Base-by-base conservation (phyloP, 2,888 invertebrate genomes). In the Limnephilus lunatus region DNA sequence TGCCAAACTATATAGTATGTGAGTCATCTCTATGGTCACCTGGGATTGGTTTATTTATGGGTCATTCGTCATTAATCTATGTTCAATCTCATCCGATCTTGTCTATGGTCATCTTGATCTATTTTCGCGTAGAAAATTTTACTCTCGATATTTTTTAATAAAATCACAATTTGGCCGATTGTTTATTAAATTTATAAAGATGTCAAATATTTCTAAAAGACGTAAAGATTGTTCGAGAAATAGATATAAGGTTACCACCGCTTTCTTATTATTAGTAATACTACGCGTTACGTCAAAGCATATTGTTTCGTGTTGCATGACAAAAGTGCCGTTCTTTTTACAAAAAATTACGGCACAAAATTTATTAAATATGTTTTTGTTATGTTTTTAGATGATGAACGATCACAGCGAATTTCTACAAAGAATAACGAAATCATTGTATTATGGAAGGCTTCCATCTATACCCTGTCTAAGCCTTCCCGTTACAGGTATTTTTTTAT, bases 391-490 rank as follows among this genome's bases (percentile, higher is more conserved):
- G 97, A 96, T 95, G 92, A 96, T 97, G 95, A 97, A 97, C 68
- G 97, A 97, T 94, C 98, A 98, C 95, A 97, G 97, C 93, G 97
- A 97, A 94, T 98, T 99, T 94, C 96, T 98, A 94, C 97, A 97
- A 94, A 96, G 99, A 94, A 98, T 99, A 94, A 97, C 97, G 31
- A 99, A 99, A 95, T 98, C 98, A 3, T 96, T 99, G 90, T 99
- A 99, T 95, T 99, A 98, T 95, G 98, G 98, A 92, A 97, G 97
- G 94, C 96, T 98, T 93, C 97, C 98, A n/a, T 96, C 96, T 91
- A 96, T 97, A 93, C 97, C 97, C 94, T 96, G 98, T 93, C 96
- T 98, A 94, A 97, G 98, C 94, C 95, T 98, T 93, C 97, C 98
- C 93, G 97, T 98, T 94, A 97, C 98, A 96, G 98, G 98, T 98